Base-by-base conservation (phyloP, 2,888 invertebrate species). In the Amiota mariae region DNA sequence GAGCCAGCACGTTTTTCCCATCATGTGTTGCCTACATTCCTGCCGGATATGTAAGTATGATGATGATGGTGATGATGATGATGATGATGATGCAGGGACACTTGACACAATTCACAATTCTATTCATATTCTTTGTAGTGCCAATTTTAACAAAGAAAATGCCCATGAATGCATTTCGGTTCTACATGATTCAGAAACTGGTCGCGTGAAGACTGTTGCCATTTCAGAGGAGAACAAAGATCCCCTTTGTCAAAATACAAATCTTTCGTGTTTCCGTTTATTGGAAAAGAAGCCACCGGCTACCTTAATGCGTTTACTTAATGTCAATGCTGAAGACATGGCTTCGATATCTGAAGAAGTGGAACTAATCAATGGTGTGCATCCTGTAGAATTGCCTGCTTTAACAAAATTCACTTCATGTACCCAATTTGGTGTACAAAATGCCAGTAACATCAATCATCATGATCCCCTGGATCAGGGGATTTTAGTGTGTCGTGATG, bases 1-100 rank as follows among this genome's bases (percentile, higher is more conserved):
- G 81, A 90, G 67, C 91, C 92, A 0, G 92, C 93, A 1, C 89
- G 90, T 47, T 92, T 93, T 79, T 93, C 93, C 0, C 91, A 92
- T 86, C 91, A 93, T 82, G 93, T 95, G 1, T 92, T 93, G 85
- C 94, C 95, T 11, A 92, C 94, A 82, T 91, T 91, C 73, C 82
- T 93, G 70, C 90, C 91, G 9, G 89, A 92, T 78, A 81, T 85
- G 92, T 92, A 88, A 91, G 91, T 90, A 67, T 12, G 6, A 36
- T 36, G 8, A 91, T 90, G n/a, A n/a, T n/a, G n/a, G n/a, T n/a
- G n/a, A n/a, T n/a, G n/a, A n/a, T n/a, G n/a, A 67, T 12, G 56
- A 70, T 61, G 18, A 49, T 20, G 24, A 24, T 1, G 24, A 24
- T 2, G 3, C 24, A 2, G 24, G 3, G 24, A 24, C 24, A 24